Base-by-base conservation (phyloP, 2,797 vertebrate species). In the Chaenodraco wilsoni region DNA sequence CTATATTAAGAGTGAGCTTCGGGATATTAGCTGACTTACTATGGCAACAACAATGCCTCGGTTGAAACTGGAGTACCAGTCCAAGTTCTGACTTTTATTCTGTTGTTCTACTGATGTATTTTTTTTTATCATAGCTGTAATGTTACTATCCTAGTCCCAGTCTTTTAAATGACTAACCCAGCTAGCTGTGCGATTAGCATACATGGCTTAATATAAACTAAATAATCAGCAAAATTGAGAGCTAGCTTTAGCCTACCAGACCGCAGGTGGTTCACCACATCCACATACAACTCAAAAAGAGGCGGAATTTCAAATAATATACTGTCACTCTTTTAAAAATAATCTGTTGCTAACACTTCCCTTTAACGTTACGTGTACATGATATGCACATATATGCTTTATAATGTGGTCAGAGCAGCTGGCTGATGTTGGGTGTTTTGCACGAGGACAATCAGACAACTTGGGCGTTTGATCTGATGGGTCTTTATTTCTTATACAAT, bases 41-140 rank as follows among this genome's bases (percentile, higher is more conserved):
- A 60, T 73, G 54, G 84, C 65, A 81, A 76, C 76, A 72, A 71
- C 66, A 15, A 37, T 5, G 27, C 64, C 48, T 16, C 43, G 21
- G 40, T 13, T 71, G 16, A 67, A 69, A 72, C 51, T 65, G 37
- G 52, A 52, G 37, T 55, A 11, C 2, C 23, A 10, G n/a, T 54
- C 15, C 16, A 21, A 54, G 40, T 27, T 54, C 19, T 9, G 15
- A 27, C 17, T 51, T 37, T 43, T 13, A 12, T 10, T 21, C 3
- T 15, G 12, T 21, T 17, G 27, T 65, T 52, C 12, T 41, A 17
- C 4, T 12, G 1, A 3, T 45, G 9, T 3, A 9, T 8, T 15
- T 1, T 19, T 13, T 41, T 41, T 23, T 1, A 9, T 6, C 9
- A 7, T 13, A 48, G 4, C 9, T 50, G 7, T 33, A 5, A 27